These are phyloP conservation scores for Platycercus adscitus DNA, from an alignment of 2,113 vertebrate genomes.

Conservation along the genomic window DNA sequence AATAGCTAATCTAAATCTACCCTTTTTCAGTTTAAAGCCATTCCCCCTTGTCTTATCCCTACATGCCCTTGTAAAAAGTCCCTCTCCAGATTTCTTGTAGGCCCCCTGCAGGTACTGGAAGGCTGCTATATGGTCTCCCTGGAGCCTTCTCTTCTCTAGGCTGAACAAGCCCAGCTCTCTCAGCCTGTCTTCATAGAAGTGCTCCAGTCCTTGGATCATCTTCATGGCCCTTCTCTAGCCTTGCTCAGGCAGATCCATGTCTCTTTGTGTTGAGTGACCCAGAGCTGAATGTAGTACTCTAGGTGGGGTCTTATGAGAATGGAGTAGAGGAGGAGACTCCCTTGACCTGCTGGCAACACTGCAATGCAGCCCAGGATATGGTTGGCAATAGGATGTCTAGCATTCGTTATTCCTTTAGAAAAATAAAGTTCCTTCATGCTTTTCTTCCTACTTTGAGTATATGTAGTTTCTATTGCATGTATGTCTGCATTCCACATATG, in stretches of 20 bases:
- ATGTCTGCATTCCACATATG: not conserved
- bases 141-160: not conserved
- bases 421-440: not conserved
- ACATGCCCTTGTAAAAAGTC: not conserved
- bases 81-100: not conserved
- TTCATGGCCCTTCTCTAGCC: not conserved
- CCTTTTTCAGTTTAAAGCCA: not conserved
- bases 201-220: not conserved
- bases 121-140: not conserved
- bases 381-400: not conserved
- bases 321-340: not conserved
- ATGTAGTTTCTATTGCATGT: not conserved
- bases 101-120: not conserved
- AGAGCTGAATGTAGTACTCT: not conserved
- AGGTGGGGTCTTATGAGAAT: not conserved
- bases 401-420: not conserved
- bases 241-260: not conserved
- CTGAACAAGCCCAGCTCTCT: not conserved
- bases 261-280: not conserved
- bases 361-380: not conserved
- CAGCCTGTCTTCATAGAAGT: not conserved
- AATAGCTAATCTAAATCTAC: not conserved
- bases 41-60: not conserved
- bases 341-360: not conserved
- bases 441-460: not conserved